Percentiles rank a stretch among this genome's conserved stretches.
Evolutionary conservation across 23 tunicate genomes (phyloP).

Genomic region (Phallusia fumigata): DNA sequence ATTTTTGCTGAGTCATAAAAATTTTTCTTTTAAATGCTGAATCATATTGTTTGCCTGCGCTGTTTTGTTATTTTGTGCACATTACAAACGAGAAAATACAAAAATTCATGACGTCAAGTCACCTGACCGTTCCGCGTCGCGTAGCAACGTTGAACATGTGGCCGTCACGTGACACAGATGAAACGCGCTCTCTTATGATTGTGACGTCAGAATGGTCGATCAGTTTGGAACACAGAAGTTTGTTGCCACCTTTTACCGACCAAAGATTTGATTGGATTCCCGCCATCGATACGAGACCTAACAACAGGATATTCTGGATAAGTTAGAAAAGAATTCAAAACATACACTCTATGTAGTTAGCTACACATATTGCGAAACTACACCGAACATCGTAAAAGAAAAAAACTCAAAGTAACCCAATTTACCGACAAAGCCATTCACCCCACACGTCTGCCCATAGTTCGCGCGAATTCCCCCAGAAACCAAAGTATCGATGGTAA

Average conservation of each 20-base stretch:
- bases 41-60: neutral
- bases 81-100: neutral
- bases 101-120: no score
- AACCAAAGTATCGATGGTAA: slow-evolving; percentile 40
- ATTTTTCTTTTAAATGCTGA: neutral
- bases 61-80: no score
- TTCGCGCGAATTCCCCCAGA: slow-evolving; percentile 58
- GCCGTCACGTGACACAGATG: slow-evolving; percentile 25
- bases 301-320: neutral
- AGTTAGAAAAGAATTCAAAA: neutral
- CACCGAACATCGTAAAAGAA: no score
- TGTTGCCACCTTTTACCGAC: slow-evolving; percentile 80
- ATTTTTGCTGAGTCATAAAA: no score
- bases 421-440: slow-evolving; percentile 83
- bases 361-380: no score
- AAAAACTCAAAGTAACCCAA: no score
- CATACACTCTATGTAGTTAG: neutral
- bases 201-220: slow-evolving; percentile 48
- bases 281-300: slow-evolving; percentile 82
- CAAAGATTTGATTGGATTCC: slow-evolving; percentile 79
- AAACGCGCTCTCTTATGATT: slow-evolving; percentile 40
- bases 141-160: slow-evolving; percentile 26
- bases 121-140: slow-evolving; percentile 6
- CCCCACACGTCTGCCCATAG: slow-evolving; percentile 72
- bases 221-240: slow-evolving; percentile 42